Base-by-base conservation (phyloP, 2,113 vertebrate species). In the Rhodinocichla rosea region DNA sequence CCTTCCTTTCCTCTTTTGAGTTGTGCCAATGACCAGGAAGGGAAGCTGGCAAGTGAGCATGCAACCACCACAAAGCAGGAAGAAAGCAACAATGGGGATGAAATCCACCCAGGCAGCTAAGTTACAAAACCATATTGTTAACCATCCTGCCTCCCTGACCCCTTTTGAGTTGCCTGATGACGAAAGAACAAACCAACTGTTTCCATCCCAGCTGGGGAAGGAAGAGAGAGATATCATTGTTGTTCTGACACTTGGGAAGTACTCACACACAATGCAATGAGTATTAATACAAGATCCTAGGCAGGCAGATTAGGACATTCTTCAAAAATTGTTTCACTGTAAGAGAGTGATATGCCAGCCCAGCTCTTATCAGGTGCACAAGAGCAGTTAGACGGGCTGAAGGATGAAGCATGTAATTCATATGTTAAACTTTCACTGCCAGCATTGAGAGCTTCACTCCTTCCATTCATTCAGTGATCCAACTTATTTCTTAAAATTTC, bases 111-210 rank as follows among this genome's bases (percentile, higher is more conserved):
- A 88, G 69, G 82, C 64, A 94, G 75, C 76, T 57, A 42, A 90
- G 75, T 90, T 85, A 94, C 90, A 94, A 90, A 95, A 90, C 78
- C 75, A 50, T 82, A 95, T 95, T 96, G 95, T 96, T 90, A 92
- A 90, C 92, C 80, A 94, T 49, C 73, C 79, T 88, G 90, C 75
- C 75, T 95, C 75, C 74, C 91, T 92, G 94, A 95, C 93, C 93
- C 77, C 28, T 9, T 69, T 17, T 53, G 74, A 85, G 77, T 42
- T 91, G 62, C 56, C 60, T 81, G 63, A 80, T 0, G 2, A 90
- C 73, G 68, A 90, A 91, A 95, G 94, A 71, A 77, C 96, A 93
- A 95, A 89, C 87, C 91, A 89, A 95, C 94, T 55, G 52, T 95
- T 96, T 96, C 92, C 88, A 96, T 40, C 55, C n/a, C 47, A 20